Evolutionary conservation across 2,113 vertebrate genomes (phyloP).

Genomic region (Suncus etruscus): DNA sequence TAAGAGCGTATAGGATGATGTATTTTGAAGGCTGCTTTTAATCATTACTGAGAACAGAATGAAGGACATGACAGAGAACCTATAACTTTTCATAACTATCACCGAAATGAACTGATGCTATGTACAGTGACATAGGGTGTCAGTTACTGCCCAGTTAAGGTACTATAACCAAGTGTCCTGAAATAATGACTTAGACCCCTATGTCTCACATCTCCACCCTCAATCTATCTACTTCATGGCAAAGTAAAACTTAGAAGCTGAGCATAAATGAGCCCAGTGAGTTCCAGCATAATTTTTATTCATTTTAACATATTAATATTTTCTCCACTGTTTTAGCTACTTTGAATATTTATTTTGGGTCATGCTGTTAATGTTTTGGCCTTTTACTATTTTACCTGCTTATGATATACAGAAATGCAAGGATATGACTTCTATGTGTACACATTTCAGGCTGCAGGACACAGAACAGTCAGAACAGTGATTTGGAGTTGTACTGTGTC

Average conservation of each 20-base stretch:
- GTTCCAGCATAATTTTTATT: conserved; percentile 55
- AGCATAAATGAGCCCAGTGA: conserved; percentile 13
- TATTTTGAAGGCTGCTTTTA: not conserved
- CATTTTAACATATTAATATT: conserved; percentile 67
- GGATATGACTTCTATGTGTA: conserved; percentile 21
- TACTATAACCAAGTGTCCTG: conserved; percentile 43
- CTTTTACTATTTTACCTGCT: conserved; percentile 50
- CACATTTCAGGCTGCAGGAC: conserved; percentile 31
- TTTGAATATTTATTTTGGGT: conserved; percentile 47
- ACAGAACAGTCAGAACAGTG: not conserved
- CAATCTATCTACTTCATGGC: conserved; percentile 49
- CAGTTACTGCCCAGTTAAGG: conserved; percentile 38
- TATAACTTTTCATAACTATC: conserved; percentile 60
- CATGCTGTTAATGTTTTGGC: conserved; percentile 1
- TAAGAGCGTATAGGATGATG: not conserved
- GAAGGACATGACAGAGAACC: conserved; percentile 56
- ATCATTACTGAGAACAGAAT: conserved; percentile 50
- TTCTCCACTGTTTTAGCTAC: conserved; percentile 44
- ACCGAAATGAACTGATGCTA: conserved; percentile 38
- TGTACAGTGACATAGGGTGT: conserved; percentile 46
- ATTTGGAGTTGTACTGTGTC: not conserved
- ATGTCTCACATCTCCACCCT: not conserved
- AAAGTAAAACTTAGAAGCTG: not conserved
- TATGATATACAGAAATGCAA: conserved; percentile 62
- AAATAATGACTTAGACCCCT: conserved; percentile 40